phyloP scores from a whole-genome alignment of 2,797 vertebrate species.

The Danio tinwini region DNA sequence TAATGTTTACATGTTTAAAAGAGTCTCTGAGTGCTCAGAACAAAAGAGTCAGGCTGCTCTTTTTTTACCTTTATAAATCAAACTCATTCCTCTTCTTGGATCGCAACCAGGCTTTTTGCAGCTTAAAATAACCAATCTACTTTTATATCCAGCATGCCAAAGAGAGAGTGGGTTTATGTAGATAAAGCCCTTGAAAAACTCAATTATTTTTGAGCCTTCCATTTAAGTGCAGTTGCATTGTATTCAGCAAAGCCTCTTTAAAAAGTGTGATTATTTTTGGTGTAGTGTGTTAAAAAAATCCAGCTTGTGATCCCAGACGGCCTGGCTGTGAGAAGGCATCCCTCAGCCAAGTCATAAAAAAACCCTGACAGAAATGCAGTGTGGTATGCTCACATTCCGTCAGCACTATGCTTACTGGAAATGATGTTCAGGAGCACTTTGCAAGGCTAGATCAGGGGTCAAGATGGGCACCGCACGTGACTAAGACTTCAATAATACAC shows the following conservation, averaged over 20 bases:
- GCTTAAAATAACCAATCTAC: constrained; percentile 62
- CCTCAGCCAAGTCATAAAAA: constrained; percentile 61
- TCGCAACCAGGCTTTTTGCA: constrained; percentile 34
- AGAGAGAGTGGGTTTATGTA: constrained; percentile 38
- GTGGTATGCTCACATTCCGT: constrained; percentile 53
- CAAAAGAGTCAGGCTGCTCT: neutral
- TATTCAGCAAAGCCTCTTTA: constrained; percentile 59
- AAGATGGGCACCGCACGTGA: constrained; percentile 16
- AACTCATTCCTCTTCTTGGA: constrained; percentile 39
- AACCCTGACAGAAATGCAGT: constrained; percentile 57
- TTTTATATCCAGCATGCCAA: constrained; percentile 51
- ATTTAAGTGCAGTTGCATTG: constrained; percentile 54
- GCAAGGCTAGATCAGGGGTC: constrained; percentile 43
- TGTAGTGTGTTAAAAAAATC: constrained; percentile 45
- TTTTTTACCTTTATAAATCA: constrained; percentile 45
- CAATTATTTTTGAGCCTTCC: constrained; percentile 51
- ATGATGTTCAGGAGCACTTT: constrained; percentile 52
- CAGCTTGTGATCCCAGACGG: constrained; percentile 56
- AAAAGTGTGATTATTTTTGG: constrained; percentile 61
- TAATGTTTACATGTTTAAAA: constrained; percentile 49
- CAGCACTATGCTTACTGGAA: constrained; percentile 49
- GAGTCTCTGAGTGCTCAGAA: constrained; percentile 8
- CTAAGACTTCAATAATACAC: neutral
- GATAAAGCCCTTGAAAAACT: constrained; percentile 41
- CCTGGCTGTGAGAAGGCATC: constrained; percentile 59